These are phyloP conservation scores for Didymodactylos carnosus DNA, from an alignment of 2,888 invertebrate species.

Conservation along the genomic window DNA sequence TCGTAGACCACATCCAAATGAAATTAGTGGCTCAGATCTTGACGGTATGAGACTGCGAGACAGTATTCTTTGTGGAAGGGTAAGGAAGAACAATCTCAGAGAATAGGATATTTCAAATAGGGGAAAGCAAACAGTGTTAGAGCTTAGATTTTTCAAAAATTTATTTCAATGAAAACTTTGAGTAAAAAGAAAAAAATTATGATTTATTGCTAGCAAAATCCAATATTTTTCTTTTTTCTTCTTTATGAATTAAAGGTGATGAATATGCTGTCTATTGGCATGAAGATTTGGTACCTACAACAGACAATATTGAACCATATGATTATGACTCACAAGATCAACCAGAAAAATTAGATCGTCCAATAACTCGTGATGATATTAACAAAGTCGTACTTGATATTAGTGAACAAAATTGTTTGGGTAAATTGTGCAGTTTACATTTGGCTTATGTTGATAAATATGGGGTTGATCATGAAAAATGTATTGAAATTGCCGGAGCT, in stretches of 20 bases:
- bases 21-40: neutral
- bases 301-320: neutral
- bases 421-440: neutral
- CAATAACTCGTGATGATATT: neutral
- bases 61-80: too few relatives aligned
- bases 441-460: neutral
- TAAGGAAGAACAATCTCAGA: too few relatives aligned
- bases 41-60: too few relatives aligned
- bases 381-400: neutral
- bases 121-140: too few relatives aligned
- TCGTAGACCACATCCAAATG: neutral
- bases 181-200: too few relatives aligned
- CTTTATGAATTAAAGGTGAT: neutral
- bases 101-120: too few relatives aligned
- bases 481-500: neutral
- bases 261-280: neutral
- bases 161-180: too few relatives aligned
- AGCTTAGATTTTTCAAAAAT: too few relatives aligned
- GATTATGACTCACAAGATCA: neutral
- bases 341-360: neutral
- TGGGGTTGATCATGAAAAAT: neutral
- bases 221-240: neutral
- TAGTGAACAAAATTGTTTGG: neutral
- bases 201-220: too few relatives aligned
- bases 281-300: neutral